phyloP scores from a whole-genome alignment of 1,140 invertebrate genomes.

The Hetaerina americana region DNA sequence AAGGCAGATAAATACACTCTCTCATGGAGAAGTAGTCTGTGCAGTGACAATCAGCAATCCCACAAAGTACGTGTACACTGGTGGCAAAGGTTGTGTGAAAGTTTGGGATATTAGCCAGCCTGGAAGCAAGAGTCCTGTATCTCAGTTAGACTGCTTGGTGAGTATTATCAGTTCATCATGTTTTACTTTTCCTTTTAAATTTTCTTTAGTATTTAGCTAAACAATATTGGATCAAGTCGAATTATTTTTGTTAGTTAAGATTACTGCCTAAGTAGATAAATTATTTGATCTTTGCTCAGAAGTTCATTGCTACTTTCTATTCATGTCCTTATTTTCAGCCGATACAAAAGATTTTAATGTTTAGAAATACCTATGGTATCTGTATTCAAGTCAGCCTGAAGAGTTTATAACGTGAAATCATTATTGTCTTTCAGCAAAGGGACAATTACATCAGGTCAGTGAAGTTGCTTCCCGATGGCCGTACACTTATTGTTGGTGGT shows the following conservation, averaged over 20 bases:
- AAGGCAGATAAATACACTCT: slow-evolving; percentile 59
- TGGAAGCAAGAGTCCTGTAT: slow-evolving; percentile 56
- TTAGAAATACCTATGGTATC: too few relatives aligned
- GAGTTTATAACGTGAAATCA: too few relatives aligned
- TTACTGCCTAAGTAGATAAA: slow-evolving; percentile 4
- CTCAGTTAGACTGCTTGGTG: slow-evolving; percentile 67
- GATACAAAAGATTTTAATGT: too few relatives aligned
- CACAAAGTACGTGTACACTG: slow-evolving; percentile 74
- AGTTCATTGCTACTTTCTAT: too few relatives aligned
- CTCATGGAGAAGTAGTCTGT: slow-evolving; percentile 76
- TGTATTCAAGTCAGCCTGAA: too few relatives aligned
- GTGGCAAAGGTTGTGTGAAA: slow-evolving; percentile 85
- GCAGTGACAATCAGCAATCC: slow-evolving; percentile 76
- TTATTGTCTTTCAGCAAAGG: slow-evolving; percentile 38
- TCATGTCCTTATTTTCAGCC: too few relatives aligned
- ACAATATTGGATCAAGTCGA: background rate
- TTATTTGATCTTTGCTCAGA: too few relatives aligned
- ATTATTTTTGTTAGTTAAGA: background rate
- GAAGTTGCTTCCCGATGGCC: slow-evolving; percentile 78
- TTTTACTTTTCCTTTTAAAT: too few relatives aligned
- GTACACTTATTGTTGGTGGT: slow-evolving; percentile 83
- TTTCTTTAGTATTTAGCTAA: background rate
- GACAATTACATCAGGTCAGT: slow-evolving; percentile 88
- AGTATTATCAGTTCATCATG: slow-evolving; percentile 14
- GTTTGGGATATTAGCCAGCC: slow-evolving; percentile 68